Percentiles rank a stretch among this genome's conserved stretches.
Conservation (phyloP, 2,888 invertebrate species). For the Cephus rjabovi region DNA sequence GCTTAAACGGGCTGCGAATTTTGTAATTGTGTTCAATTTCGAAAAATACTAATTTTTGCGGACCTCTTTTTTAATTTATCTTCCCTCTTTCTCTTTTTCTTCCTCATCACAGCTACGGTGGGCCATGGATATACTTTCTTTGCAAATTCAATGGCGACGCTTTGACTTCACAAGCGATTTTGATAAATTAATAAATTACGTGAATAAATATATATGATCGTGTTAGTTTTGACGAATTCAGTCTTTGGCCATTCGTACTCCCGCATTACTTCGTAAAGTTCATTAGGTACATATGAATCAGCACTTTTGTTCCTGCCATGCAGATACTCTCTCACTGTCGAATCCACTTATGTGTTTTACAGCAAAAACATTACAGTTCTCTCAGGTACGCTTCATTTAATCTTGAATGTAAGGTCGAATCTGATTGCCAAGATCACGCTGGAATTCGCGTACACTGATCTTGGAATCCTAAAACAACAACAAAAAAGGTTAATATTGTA, state of each 20-base stretch:
- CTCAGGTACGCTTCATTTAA: slow-evolving; percentile 37
- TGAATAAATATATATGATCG: slow-evolving; percentile 13
- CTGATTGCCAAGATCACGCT: slow-evolving; percentile 53
- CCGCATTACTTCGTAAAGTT: background rate
- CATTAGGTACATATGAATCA: background rate
- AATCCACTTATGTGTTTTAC: background rate
- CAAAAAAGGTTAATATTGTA: background rate
- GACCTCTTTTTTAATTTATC: background rate
- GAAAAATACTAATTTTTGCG: background rate
- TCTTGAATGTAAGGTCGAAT: slow-evolving; percentile 55
- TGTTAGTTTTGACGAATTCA: slow-evolving; percentile 16
- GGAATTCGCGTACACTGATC: slow-evolving; percentile 51
- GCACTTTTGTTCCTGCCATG: background rate
- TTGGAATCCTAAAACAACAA: slow-evolving; percentile 57
- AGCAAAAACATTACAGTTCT: background rate
- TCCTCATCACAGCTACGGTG: background rate
- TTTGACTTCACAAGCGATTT: background rate
- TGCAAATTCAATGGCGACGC: background rate
- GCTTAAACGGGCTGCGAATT: background rate
- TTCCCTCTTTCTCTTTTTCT: background rate
- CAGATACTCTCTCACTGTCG: background rate
- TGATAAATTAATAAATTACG: background rate
- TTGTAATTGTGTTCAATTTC: background rate
- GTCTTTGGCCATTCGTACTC: slow-evolving; percentile 20
- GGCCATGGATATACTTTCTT: background rate